Evolutionary conservation across 2,888 invertebrate species (phyloP).

Genomic region (Dasypogon diadema): DNA sequence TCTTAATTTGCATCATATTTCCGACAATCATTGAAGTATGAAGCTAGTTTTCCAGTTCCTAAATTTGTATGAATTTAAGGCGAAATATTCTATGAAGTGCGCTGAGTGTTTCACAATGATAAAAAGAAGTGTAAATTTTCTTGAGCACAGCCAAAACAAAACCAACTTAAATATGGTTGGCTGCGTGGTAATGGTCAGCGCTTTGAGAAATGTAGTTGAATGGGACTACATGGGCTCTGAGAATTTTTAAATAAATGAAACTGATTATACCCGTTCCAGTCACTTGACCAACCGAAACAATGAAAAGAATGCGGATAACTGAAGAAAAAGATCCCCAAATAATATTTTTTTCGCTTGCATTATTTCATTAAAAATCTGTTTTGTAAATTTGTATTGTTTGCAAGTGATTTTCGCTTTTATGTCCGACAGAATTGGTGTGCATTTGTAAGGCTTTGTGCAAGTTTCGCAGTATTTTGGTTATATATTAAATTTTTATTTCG

Average conservation of each 20-base stretch:
- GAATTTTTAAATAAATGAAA: slow-evolving; percentile 41
- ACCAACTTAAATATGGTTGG: slow-evolving; percentile 35
- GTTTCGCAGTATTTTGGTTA: no score
- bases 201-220: slow-evolving; percentile 25
- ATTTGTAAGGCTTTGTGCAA: not conserved
- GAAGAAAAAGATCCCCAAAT: slow-evolving; percentile 50
- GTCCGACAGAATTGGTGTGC: not conserved
- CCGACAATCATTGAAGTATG: not conserved
- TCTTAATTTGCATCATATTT: no score
- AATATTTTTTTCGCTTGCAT: slow-evolving; percentile 20
- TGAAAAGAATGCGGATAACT: slow-evolving; percentile 61
- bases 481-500: no score
- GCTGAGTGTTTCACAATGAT: not conserved
- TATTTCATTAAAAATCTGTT: slow-evolving; percentile 38
- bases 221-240: slow-evolving; percentile 10
- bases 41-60: not conserved
- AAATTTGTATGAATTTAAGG: slow-evolving; percentile 1
- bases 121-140: slow-evolving; percentile 20
- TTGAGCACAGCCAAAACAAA: not conserved
- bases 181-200: slow-evolving; percentile 42
- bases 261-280: slow-evolving; percentile 63
- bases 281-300: slow-evolving; percentile 69
- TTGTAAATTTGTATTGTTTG: slow-evolving; percentile 28
- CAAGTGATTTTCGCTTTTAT: not conserved
- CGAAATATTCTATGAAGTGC: not conserved